These are phyloP conservation scores for Macaria liturata DNA, from an alignment of 2,888 invertebrate species.

Conservation along the genomic window DNA sequence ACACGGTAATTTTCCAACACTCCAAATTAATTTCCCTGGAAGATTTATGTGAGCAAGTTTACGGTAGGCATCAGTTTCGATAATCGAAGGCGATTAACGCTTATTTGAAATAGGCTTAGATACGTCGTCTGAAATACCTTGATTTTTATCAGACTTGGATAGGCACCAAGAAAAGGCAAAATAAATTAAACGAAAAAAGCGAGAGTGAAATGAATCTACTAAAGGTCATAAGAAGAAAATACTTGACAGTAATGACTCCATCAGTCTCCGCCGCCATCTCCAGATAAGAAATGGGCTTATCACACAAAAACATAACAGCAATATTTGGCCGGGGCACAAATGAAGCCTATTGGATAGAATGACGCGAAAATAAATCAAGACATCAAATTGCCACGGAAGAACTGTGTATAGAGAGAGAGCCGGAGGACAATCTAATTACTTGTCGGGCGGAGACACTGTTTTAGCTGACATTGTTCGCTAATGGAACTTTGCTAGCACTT, in stretches of 20 bases:
- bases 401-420: background rate
- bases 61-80: background rate
- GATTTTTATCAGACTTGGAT: too few species aligned
- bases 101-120: background rate
- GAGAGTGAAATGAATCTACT: slow-evolving; percentile 5
- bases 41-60: slow-evolving; percentile 12
- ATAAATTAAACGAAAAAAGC: too few species aligned
- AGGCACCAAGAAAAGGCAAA: too few species aligned
- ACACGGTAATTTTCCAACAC: slow-evolving; percentile 5
- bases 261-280: slow-evolving; percentile 47
- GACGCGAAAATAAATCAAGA: slow-evolving; percentile 24
- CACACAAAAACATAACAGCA: slow-evolving; percentile 56
- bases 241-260: slow-evolving; percentile 51
- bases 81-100: background rate
- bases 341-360: slow-evolving; percentile 35
- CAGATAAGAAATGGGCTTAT: slow-evolving; percentile 67
- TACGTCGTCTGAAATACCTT: background rate
- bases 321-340: slow-evolving; percentile 52
- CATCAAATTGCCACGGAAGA: slow-evolving; percentile 25
- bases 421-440: too few species aligned
- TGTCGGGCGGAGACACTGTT: too few species aligned
- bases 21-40: slow-evolving; percentile 12
- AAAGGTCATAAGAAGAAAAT: slow-evolving; percentile 44
- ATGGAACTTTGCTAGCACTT: too few species aligned
- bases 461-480: too few species aligned